Percentiles rank a stretch among this genome's conserved stretches.
Evolutionary conservation across 2,888 invertebrate genomes (phyloP).

Genomic region (Crossocerus cetratus): DNA sequence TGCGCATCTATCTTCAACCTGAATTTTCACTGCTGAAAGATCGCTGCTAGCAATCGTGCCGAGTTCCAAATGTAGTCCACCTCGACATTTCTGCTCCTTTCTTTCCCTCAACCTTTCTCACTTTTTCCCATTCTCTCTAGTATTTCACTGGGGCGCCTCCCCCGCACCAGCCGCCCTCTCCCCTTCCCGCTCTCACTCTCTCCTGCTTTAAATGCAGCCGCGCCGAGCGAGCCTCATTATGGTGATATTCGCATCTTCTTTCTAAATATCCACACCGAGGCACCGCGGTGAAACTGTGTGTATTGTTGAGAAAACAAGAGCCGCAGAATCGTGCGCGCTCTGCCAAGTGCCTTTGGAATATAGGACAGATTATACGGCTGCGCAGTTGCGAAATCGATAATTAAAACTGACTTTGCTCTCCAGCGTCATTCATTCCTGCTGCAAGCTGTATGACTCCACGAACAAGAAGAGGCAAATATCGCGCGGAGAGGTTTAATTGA

Average conservation of each 20-base stretch:
- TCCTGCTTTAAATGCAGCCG: conserved; percentile 29
- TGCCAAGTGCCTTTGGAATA: conserved; percentile 18
- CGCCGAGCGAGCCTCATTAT: conserved; percentile 29
- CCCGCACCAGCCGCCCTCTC: no score
- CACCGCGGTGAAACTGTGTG: conserved; percentile 1
- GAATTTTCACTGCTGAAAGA: conserved; percentile 32
- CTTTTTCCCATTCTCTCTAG: no score
- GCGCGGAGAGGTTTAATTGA: background rate
- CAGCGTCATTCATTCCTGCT: background rate
- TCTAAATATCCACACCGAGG: conserved; percentile 9
- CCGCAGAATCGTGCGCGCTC: conserved; percentile 9
- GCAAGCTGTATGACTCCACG: background rate
- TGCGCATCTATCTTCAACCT: background rate
- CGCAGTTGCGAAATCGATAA: conserved; percentile 32
- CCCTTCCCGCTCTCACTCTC: no score
- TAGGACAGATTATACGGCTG: conserved; percentile 12
- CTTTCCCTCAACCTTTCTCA: no score
- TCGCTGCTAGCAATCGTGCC: conserved; percentile 29
- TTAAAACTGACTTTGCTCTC: conserved; percentile 21
- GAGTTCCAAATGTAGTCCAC: conserved; percentile 21
- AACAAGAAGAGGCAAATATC: background rate
- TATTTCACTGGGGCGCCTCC: no score
- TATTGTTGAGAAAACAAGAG: conserved; percentile 2
- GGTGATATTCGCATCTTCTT: conserved; percentile 32
- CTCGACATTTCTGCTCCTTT: background rate